phyloP scores from a whole-genome alignment of 2,797 vertebrate genomes.

The Poecilia picta region DNA sequence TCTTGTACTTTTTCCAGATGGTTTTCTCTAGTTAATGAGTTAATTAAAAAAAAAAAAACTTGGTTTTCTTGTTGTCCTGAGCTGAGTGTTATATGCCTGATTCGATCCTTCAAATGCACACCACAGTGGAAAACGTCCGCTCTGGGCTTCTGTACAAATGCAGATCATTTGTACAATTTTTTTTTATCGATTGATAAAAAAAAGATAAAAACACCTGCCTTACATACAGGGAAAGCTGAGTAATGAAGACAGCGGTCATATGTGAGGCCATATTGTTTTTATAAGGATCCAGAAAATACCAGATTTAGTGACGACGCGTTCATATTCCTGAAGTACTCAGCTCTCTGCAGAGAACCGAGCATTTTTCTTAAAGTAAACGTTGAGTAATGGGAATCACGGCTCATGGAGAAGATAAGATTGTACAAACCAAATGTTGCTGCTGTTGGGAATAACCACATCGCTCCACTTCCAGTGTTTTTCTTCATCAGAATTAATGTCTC shows the following conservation, averaged over 20 bases:
- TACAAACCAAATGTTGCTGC: slow-evolving; percentile 44
- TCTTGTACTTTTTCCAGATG: too few relatives aligned
- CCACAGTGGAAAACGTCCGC: too few relatives aligned
- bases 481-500: slow-evolving; percentile 10
- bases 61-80: too few relatives aligned
- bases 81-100: too few relatives aligned
- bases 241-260: not conserved
- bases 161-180: not conserved
- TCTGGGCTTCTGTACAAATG: too few relatives aligned
- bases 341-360: not conserved
- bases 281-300: not conserved
- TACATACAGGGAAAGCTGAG: not conserved
- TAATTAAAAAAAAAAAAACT: too few relatives aligned
- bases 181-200: not conserved
- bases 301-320: not conserved
- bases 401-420: slow-evolving; percentile 73
- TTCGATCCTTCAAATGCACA: too few relatives aligned
- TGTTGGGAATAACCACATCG: slow-evolving; percentile 5
- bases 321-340: not conserved
- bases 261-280: not conserved
- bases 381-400: slow-evolving; percentile 56
- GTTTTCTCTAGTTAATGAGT: too few relatives aligned
- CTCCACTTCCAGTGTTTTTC: slow-evolving; percentile 21
- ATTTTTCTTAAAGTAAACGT: slow-evolving; percentile 19
- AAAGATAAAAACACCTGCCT: not conserved